These are phyloP conservation scores for Anagyrus pseudococci DNA, from an alignment of 2,888 invertebrate species.

Conservation along the genomic window DNA sequence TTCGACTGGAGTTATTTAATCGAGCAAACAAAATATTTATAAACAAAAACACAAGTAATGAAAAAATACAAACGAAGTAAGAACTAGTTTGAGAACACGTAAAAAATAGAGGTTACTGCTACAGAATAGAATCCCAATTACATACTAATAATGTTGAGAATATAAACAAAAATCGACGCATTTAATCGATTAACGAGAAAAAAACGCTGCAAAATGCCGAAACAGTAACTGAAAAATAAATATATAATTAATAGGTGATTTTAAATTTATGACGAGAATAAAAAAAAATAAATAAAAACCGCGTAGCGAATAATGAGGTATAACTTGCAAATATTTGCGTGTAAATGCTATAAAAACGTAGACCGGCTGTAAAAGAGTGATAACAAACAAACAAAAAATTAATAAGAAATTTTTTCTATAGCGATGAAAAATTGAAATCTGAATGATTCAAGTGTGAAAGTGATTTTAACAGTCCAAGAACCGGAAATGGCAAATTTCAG, in stretches of 20 bases:
- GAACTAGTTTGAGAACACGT: slow-evolving; percentile 41
- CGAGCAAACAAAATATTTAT: slow-evolving; percentile 19
- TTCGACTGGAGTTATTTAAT: slow-evolving; percentile 43
- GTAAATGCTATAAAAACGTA: slow-evolving; percentile 45
- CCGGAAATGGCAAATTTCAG: slow-evolving; percentile 49
- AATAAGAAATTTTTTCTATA: slow-evolving; percentile 43
- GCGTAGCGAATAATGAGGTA: slow-evolving; percentile 39
- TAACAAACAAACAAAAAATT: too few relatives aligned
- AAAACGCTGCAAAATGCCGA: slow-evolving; percentile 38
- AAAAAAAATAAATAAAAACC: slow-evolving; percentile 26
- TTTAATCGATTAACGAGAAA: slow-evolving; percentile 36
- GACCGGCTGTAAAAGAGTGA: slow-evolving; percentile 23
- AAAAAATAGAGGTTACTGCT: slow-evolving; percentile 41
- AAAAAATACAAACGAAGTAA: slow-evolving; percentile 39
- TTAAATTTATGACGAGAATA: slow-evolving; percentile 28
- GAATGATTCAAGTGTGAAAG: slow-evolving; percentile 33
- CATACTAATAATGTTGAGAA: slow-evolving; percentile 45
- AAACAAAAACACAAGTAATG: slow-evolving; percentile 25
- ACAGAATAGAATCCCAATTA: slow-evolving; percentile 33
- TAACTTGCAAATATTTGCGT: slow-evolving; percentile 42
- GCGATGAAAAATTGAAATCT: slow-evolving; percentile 25
- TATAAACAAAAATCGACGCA: slow-evolving; percentile 42
- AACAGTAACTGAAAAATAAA: slow-evolving; percentile 37
- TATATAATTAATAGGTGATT: slow-evolving; percentile 39
- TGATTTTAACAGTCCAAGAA: slow-evolving; percentile 46